Conservation (phyloP, 64 coral and sea anemone species). For the Pocillopora verrucosa region DNA sequence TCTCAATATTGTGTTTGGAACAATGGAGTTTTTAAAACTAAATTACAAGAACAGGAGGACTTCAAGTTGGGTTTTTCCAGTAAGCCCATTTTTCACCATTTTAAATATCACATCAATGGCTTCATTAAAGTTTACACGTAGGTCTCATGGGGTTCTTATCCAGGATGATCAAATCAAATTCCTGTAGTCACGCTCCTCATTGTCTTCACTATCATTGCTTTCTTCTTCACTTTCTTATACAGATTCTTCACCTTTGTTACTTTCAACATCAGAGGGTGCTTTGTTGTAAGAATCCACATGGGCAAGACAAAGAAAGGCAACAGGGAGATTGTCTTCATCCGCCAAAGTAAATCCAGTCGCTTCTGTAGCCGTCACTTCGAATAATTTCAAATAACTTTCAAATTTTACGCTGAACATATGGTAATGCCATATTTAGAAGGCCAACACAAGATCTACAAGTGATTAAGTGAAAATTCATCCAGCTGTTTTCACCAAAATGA, state of each 20-base stretch:
- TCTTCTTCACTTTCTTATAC: slow-evolving; percentile 20
- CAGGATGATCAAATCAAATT: slow-evolving; percentile 4
- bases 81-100: slow-evolving; percentile 30
- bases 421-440: slow-evolving; percentile 34
- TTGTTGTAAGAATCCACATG: slow-evolving; percentile 26
- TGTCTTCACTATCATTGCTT: neutral
- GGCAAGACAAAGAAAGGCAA: slow-evolving; percentile 17
- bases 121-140: slow-evolving; percentile 23
- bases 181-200: slow-evolving; percentile 3
- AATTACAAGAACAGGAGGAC: slow-evolving; percentile 13
- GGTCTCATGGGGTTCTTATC: neutral
- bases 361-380: neutral
- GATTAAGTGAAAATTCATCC: neutral
- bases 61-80: slow-evolving; percentile 8
- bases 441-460: neutral
- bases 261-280: neutral
- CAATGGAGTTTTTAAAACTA: slow-evolving; percentile 11
- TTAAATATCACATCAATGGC: slow-evolving; percentile 34
- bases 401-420: neutral
- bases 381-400: neutral
- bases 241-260: slow-evolving; percentile 2
- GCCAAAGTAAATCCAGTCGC: slow-evolving; percentile 31
- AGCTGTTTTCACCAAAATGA: slow-evolving; percentile 16
- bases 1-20: slow-evolving; percentile 22
- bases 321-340: slow-evolving; percentile 4